These are phyloP conservation scores for Calypte anna DNA, from an alignment of 2,113 vertebrate genomes.

Conservation along the genomic window DNA sequence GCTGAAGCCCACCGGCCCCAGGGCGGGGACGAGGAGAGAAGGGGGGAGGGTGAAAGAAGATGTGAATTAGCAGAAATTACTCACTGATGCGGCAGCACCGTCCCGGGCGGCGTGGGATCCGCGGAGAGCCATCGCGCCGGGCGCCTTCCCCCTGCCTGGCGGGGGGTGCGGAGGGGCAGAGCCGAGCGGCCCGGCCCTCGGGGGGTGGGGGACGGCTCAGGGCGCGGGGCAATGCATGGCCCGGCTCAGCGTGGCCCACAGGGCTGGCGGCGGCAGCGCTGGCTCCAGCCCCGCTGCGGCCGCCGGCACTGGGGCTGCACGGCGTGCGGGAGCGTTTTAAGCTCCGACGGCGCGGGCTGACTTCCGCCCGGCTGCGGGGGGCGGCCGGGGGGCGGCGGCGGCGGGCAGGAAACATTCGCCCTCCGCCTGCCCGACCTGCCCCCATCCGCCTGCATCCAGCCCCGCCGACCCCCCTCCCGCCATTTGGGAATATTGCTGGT, in stretches of 20 bases:
- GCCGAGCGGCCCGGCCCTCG: not conserved
- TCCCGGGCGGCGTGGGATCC: not conserved
- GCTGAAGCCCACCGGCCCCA: slow-evolving; percentile 3
- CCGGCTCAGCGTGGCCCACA: not conserved
- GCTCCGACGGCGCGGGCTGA: slow-evolving; percentile 83
- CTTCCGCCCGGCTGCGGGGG: slow-evolving; percentile 83
- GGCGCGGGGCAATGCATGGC: not conserved
- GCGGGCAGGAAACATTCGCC: slow-evolving; percentile 80
- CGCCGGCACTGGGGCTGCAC: slow-evolving; percentile 71
- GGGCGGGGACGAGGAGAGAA: not conserved
- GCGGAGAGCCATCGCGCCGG: slow-evolving; percentile 1
- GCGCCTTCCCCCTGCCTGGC: not conserved
- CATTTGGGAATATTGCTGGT: not conserved
- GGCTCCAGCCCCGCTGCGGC: slow-evolving; percentile 29
- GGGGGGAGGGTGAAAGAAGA: not conserved
- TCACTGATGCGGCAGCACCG: slow-evolving; percentile 26
- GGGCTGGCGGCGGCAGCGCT: not conserved
- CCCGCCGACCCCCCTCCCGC: not conserved
- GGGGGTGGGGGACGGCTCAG: not conserved
- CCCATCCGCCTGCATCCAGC: slow-evolving; percentile 51
- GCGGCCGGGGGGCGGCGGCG: slow-evolving; percentile 55
- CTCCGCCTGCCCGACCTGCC: slow-evolving; percentile 56
- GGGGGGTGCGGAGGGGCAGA: not conserved
- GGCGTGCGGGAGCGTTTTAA: slow-evolving; percentile 82
- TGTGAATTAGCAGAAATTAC: slow-evolving; percentile 28